These are phyloP conservation scores for Tachina lurida DNA, from an alignment of 2,888 invertebrate species.

Conservation along the genomic window DNA sequence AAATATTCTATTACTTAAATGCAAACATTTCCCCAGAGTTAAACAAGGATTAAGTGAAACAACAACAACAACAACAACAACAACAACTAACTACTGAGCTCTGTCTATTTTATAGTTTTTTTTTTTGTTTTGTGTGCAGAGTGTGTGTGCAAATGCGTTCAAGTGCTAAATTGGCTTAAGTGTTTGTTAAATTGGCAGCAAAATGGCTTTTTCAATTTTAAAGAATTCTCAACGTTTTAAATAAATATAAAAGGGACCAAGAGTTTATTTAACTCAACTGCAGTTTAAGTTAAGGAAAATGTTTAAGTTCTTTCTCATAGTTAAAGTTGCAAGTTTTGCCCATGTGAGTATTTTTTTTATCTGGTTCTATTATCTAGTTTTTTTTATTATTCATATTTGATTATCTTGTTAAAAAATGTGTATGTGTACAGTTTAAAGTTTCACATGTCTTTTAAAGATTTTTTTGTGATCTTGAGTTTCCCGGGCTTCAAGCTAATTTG, in stretches of 20 bases:
- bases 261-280: conserved; percentile 1
- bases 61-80: neutral
- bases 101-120: conserved; percentile 12
- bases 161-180: conserved; percentile 82
- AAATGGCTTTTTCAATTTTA: conserved; percentile 82
- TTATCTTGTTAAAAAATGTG: conserved; percentile 50
- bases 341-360: conserved; percentile 42
- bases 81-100: too few relatives aligned
- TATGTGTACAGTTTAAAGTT: neutral
- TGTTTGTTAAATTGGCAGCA: conserved; percentile 82
- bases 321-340: neutral
- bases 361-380: neutral
- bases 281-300: neutral
- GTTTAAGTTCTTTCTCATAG: conserved; percentile 34
- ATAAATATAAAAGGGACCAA: conserved; percentile 3
- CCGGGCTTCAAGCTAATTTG: conserved; percentile 40
- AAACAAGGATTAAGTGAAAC: conserved; percentile 24
- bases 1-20: conserved; percentile 50
- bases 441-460: conserved; percentile 27
- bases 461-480: conserved; percentile 45
- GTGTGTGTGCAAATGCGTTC: conserved; percentile 76
- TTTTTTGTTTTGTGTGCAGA: conserved; percentile 25
- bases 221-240: conserved; percentile 63
- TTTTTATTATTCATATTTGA: conserved; percentile 21
- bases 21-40: conserved; percentile 39